phyloP scores from a whole-genome alignment of 2,113 vertebrate genomes.

The Amphiprion percula region DNA sequence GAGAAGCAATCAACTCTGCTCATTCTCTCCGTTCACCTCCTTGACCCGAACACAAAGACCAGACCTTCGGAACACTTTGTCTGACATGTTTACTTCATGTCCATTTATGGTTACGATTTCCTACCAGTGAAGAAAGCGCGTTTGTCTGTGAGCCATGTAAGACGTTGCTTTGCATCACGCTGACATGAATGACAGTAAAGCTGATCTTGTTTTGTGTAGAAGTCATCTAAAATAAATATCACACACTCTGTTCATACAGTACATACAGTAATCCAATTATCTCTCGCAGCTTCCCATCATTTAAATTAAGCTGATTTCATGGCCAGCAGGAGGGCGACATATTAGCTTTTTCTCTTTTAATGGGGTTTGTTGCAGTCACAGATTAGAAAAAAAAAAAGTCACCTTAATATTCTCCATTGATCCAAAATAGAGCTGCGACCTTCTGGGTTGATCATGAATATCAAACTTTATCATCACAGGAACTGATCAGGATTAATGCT shows the following conservation, averaged over 20 bases:
- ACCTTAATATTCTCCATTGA: not conserved
- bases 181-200: too few relatives aligned
- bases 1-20: constrained; percentile 53
- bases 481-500: too few relatives aligned
- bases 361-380: not conserved
- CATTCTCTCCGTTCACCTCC: constrained; percentile 16
- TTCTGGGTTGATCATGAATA: too few relatives aligned
- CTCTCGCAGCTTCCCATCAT: constrained; percentile 9
- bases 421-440: not conserved
- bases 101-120: too few relatives aligned
- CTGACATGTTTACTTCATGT: too few relatives aligned
- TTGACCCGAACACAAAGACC: not conserved
- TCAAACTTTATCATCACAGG: too few relatives aligned
- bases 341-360: not conserved
- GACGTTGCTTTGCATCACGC: not conserved
- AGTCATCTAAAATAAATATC: not conserved
- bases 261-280: constrained; percentile 6
- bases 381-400: too few relatives aligned
- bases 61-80: not conserved
- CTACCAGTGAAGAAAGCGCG: too few relatives aligned
- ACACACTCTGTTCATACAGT: not conserved
- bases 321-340: not conserved
- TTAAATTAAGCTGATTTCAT: constrained; percentile 34
- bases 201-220: not conserved
- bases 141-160: too few relatives aligned